These are phyloP conservation scores for Odontesthes bonariensis DNA, from an alignment of 2,113 vertebrate genomes.

Conservation along the genomic window DNA sequence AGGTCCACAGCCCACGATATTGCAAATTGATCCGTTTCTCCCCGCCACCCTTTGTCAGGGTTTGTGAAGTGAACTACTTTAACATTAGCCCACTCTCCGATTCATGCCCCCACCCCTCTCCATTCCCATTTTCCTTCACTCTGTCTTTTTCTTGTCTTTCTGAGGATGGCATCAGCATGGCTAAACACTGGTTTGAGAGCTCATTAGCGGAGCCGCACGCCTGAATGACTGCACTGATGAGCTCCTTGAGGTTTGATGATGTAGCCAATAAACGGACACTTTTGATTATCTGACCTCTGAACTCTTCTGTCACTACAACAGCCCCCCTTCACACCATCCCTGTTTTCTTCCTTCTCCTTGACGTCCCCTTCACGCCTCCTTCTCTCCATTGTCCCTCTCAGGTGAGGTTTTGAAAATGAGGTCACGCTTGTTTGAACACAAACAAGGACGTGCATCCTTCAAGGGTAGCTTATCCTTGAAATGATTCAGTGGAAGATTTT, in stretches of 20 bases:
- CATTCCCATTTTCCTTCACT: conserved; percentile 64
- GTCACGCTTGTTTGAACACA: conserved; percentile 69
- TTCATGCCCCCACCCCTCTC: conserved; percentile 74
- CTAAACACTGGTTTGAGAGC: conserved; percentile 86
- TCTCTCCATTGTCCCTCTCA: conserved; percentile 58
- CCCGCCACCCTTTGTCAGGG: conserved; percentile 85
- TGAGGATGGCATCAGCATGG: conserved; percentile 85
- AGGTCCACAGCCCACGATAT: conserved; percentile 88
- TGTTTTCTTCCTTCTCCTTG: conserved; percentile 11
- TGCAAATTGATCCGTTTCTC: conserved; percentile 95
- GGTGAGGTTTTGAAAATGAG: conserved; percentile 68
- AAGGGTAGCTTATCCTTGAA: conserved; percentile 54
- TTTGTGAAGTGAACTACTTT: conserved; percentile 83
- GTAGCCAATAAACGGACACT: conserved; percentile 89
- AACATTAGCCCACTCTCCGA: conserved; percentile 80
- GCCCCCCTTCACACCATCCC: not conserved
- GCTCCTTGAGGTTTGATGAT: conserved; percentile 89
- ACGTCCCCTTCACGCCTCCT: conserved; percentile 54
- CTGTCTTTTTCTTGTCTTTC: conserved; percentile 67
- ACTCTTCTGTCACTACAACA: conserved; percentile 59
- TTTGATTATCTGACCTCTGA: conserved; percentile 91
- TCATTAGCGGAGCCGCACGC: conserved; percentile 89
- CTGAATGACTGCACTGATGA: conserved; percentile 87
- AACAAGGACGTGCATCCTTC: conserved; percentile 60
- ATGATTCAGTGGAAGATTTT: conserved; percentile 23